Evolutionary conservation across 2,113 vertebrate genomes (phyloP).

Genomic region (pig (Sus scrofa)): T2T-Sscrofa CM000826.6:99887501-99888000

Average conservation of each 20-base stretch:
- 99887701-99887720: slow-evolving; percentile 35
- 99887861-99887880: slow-evolving; percentile 27
- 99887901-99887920: slow-evolving; percentile 48
- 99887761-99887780: background rate
- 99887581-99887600: background rate
- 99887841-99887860: slow-evolving; percentile 27
- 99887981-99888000: slow-evolving; percentile 52
- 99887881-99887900: background rate
- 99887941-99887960: slow-evolving; percentile 65
- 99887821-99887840: background rate
- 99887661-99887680: background rate
- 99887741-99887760: background rate
- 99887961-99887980: slow-evolving; percentile 43
- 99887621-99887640: slow-evolving; percentile 37
- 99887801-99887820: slow-evolving; percentile 35
- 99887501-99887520: slow-evolving; percentile 23
- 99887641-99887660: background rate
- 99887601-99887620: slow-evolving; percentile 5
- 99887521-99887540: slow-evolving; percentile 42
- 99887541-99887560: background rate
- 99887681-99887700: background rate
- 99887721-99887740: background rate
- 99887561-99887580: background rate
- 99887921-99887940: slow-evolving; percentile 5
- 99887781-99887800: slow-evolving; percentile 31